Conservation (phyloP, 2,113 vertebrate species). For the rat (Rattus norvegicus) region DNA sequence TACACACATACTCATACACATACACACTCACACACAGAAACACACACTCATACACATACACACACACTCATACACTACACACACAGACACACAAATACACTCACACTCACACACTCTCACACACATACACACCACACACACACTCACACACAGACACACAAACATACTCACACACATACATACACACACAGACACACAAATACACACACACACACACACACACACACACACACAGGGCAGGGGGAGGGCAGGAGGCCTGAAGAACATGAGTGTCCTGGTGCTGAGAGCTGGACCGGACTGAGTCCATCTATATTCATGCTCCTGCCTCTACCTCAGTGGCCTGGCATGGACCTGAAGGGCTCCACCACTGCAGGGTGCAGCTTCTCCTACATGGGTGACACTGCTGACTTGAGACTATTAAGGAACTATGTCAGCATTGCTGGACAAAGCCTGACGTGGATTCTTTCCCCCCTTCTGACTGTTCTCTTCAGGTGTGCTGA, state of each 20-base stretch:
- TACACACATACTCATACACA: background rate
- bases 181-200: no score
- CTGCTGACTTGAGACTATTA: background rate
- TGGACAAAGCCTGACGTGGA: background rate
- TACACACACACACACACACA: background rate
- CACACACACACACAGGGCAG: background rate
- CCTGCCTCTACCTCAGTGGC: background rate
- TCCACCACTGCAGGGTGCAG: background rate
- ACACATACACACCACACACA: no score
- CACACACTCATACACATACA: no score
- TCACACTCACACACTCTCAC: no score
- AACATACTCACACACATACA: background rate
- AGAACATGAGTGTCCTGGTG: rapidly evolving
- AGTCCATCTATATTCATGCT: rapidly evolving
- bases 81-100: background rate
- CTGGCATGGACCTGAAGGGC: background rate
- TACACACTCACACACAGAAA: no score
- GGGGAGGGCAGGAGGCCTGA: rapidly evolving
- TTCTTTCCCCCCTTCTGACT: background rate
- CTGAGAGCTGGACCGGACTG: no score
- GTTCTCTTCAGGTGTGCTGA: background rate
- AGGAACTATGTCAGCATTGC: background rate
- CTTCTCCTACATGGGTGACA: background rate
- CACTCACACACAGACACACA: no score
- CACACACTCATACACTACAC: background rate